Evolutionary conservation across 2,113 vertebrate species (phyloP).

Genomic region (Stigmatopora nigra): DNA sequence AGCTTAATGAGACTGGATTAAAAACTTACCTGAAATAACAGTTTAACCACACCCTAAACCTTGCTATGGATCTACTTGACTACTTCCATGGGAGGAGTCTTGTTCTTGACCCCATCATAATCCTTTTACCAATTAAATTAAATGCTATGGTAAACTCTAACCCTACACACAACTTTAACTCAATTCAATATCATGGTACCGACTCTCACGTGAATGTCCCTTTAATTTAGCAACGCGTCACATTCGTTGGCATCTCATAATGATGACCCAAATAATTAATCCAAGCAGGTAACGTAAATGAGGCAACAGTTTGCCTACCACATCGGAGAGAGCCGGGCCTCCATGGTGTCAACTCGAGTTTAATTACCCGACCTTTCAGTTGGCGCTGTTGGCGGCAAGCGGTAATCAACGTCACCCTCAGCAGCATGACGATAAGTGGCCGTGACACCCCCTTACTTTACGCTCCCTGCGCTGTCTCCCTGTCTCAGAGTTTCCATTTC

Average conservation of each 20-base stretch:
- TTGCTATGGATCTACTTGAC: no score
- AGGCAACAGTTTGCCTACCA: conserved; percentile 4
- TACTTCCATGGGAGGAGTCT: no score
- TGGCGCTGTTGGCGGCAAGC: conserved; percentile 35
- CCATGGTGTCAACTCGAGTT: conserved; percentile 48
- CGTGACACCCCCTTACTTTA: conserved; percentile 40
- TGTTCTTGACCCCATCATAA: background rate
- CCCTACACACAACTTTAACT: background rate
- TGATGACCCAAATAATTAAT: background rate
- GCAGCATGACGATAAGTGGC: conserved; percentile 48
- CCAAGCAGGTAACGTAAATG: conserved; percentile 3
- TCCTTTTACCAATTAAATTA: background rate
- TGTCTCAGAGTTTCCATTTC: conserved; percentile 29
- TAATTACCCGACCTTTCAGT: conserved; percentile 62
- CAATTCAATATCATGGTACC: background rate
- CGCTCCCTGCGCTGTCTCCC: conserved; percentile 20
- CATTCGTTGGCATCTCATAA: background rate
- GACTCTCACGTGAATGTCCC: no score
- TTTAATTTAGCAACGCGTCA: background rate
- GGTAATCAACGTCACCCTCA: conserved; percentile 60
- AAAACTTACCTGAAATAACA: no score
- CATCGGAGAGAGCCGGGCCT: conserved; percentile 5
- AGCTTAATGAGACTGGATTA: no score
- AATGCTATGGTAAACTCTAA: background rate
- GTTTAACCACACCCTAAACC: no score